A percentile compares a stretch with the other conserved stretches of the same genome.
These are phyloP conservation scores for Epinotia demarniana DNA, from an alignment of 2,888 invertebrate species.

Conservation along the genomic window DNA sequence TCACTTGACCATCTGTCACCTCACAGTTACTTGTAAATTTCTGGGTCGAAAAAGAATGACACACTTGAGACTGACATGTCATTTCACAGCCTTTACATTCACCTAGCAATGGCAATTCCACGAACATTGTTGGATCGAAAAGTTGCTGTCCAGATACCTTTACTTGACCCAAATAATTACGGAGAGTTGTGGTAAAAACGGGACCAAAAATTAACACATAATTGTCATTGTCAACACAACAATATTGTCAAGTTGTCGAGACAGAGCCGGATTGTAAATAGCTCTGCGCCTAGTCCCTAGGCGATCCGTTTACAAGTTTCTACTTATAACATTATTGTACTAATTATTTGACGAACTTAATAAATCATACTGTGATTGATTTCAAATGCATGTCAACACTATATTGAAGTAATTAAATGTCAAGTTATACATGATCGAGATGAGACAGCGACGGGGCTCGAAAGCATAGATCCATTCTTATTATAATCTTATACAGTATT, in stretches of 20 bases:
- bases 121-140: not conserved
- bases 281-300: not conserved
- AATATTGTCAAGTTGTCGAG: not conserved
- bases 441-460: slow-evolving; percentile 31
- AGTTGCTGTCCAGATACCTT: not conserved
- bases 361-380: slow-evolving; percentile 37
- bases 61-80: too few species aligned
- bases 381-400: slow-evolving; percentile 42
- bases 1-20: not conserved
- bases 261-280: not conserved
- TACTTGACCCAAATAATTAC: not conserved
- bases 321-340: slow-evolving; percentile 42
- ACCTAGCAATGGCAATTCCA: not conserved
- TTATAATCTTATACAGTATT: slow-evolving; percentile 15
- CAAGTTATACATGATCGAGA: slow-evolving; percentile 26
- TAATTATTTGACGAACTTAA: slow-evolving; percentile 42
- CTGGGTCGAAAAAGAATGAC: not conserved
- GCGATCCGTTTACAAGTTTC: slow-evolving; percentile 30
- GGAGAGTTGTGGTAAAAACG: not conserved
- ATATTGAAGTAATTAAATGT: slow-evolving; percentile 24
- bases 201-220: not conserved
- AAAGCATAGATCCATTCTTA: slow-evolving; percentile 18
- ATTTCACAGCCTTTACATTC: not conserved
- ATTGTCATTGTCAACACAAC: not conserved
- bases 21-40: not conserved